Evolutionary conservation across 1,140 invertebrate species (phyloP).

Genomic region (Samia ricini): DNA sequence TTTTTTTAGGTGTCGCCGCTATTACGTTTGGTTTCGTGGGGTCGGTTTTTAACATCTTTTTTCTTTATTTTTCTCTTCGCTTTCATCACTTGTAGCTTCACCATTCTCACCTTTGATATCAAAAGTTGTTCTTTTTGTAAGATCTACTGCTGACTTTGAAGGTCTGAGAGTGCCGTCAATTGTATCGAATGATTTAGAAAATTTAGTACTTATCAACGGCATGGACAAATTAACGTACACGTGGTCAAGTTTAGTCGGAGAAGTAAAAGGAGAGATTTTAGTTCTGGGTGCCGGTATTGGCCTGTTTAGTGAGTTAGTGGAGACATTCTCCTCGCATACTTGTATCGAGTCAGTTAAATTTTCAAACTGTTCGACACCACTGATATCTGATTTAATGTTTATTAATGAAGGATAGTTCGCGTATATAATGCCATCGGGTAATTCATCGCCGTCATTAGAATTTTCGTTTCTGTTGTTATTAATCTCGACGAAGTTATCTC

Average conservation of each 20-base stretch:
- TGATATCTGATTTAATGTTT: conserved; percentile 44
- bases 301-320: conserved; percentile 52
- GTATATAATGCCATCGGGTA: conserved; percentile 53
- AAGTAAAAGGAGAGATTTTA: conserved; percentile 52
- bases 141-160: conserved; percentile 57
- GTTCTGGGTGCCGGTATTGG: conserved; percentile 67
- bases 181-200: conserved; percentile 45
- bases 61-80: conserved; percentile 29
- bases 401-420: conserved; percentile 60
- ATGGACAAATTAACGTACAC: conserved; percentile 70
- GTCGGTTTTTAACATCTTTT: conserved; percentile 31
- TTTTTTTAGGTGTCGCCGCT: conserved; percentile 64
- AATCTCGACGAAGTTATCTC: conserved; percentile 70
- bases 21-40: conserved; percentile 63
- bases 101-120: conserved; percentile 19
- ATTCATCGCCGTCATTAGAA: conserved; percentile 45
- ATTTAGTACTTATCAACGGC: conserved; percentile 61
- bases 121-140: conserved; percentile 23
- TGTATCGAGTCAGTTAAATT: conserved; percentile 76
- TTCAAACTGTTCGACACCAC: conserved; percentile 52
- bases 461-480: conserved; percentile 58
- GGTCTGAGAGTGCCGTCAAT: conserved; percentile 60
- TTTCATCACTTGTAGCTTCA: conserved; percentile 28
- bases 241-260: conserved; percentile 59
- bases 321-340: conserved; percentile 60